Evolutionary conservation across 1,140 invertebrate species (phyloP).

Genomic region (Achroia grisella): DNA sequence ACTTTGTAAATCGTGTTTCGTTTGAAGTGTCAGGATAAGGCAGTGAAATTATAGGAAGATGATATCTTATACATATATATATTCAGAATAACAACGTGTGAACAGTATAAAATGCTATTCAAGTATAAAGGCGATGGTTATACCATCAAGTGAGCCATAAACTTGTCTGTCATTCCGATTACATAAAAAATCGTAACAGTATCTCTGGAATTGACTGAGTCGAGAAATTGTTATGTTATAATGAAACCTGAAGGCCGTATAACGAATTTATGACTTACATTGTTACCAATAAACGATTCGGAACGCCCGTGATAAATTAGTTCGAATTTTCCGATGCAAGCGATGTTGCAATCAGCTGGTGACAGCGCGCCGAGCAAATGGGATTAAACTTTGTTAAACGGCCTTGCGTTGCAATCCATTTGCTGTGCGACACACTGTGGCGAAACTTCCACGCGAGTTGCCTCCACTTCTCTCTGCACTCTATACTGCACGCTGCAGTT

Average conservation of each 20-base stretch:
- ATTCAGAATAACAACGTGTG: too few relatives aligned
- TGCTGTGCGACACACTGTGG: constrained; percentile 47
- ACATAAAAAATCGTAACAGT: too few relatives aligned
- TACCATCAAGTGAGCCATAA: too few relatives aligned
- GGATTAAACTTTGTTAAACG: constrained; percentile 67
- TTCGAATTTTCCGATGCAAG: constrained; percentile 42
- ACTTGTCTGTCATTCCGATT: too few relatives aligned
- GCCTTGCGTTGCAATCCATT: constrained; percentile 63
- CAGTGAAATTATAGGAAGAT: too few relatives aligned
- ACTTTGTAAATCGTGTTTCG: too few relatives aligned
- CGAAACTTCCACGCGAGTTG: constrained; percentile 37
- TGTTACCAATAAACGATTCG: constrained; percentile 28
- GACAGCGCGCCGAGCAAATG: constrained; percentile 48
- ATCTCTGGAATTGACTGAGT: too few relatives aligned
- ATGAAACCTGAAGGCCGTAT: constrained; percentile 24
- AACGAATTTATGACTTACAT: constrained; percentile 39
- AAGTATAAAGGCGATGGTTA: too few relatives aligned
- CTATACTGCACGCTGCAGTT: background rate
- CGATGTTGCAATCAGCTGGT: constrained; percentile 49
- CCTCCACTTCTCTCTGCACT: constrained; percentile 11
- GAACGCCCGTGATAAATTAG: constrained; percentile 44
- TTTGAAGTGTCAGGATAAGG: too few relatives aligned
- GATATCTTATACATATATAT: too few relatives aligned
- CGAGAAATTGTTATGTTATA: too few relatives aligned
- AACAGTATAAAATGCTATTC: too few relatives aligned